phyloP scores from a whole-genome alignment of 2,888 invertebrate species.

The Caenorhabditis imperialis region DNA sequence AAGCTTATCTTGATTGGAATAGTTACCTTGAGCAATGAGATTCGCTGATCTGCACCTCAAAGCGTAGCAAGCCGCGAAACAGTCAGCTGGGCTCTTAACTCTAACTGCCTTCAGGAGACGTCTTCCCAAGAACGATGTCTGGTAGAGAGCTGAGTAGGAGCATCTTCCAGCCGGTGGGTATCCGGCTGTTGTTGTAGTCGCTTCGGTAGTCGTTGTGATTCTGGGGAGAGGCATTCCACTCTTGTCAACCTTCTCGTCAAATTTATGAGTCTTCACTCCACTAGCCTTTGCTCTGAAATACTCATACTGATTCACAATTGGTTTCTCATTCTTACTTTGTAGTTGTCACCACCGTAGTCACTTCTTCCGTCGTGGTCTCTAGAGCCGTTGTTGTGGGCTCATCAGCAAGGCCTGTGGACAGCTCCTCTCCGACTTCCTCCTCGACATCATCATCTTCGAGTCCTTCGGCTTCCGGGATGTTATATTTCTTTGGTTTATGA shows the following conservation, averaged over 20 bases:
- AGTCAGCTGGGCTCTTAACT: slow-evolving; percentile 67
- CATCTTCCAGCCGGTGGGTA: slow-evolving; percentile 74
- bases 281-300: slow-evolving; percentile 34
- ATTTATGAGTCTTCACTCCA: slow-evolving; percentile 63
- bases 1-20: background rate
- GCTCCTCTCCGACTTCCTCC: slow-evolving; percentile 36
- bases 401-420: slow-evolving; percentile 32
- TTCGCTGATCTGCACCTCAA: slow-evolving; percentile 77
- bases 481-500: slow-evolving; percentile 25
- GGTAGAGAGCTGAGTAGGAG: slow-evolving; percentile 75
- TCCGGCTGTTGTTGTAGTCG: slow-evolving; percentile 57
- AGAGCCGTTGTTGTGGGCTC: slow-evolving; percentile 23
- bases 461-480: slow-evolving; percentile 68
- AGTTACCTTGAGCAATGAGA: slow-evolving; percentile 64
- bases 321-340: slow-evolving; percentile 19
- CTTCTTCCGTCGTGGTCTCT: slow-evolving; percentile 12
- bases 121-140: slow-evolving; percentile 71
- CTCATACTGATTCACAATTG: background rate
- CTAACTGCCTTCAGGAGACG: slow-evolving; percentile 60
- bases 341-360: slow-evolving; percentile 25
- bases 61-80: slow-evolving; percentile 73
- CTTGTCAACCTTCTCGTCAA: slow-evolving; percentile 60
- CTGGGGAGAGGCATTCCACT: slow-evolving; percentile 48
- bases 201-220: slow-evolving; percentile 53
- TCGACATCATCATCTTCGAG: slow-evolving; percentile 59